Evolutionary conservation across 2,888 invertebrate genomes (phyloP), one percentile per base, ranked within the genome.

Genomic region (Platyscelio sp.): DNA sequence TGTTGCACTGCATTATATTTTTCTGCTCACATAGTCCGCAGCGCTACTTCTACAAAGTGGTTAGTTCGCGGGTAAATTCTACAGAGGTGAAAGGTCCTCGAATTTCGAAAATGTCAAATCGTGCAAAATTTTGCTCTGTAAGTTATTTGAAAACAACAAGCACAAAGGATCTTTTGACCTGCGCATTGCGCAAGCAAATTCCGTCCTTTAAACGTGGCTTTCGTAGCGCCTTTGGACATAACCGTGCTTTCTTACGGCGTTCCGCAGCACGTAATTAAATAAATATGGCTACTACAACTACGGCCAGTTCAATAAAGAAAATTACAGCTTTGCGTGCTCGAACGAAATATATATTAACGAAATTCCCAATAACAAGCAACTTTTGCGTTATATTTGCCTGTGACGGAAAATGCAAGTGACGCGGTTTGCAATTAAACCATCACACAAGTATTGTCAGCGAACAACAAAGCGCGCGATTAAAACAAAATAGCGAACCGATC

Each of bases 91-190:
- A 24, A 40, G n/a, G 9, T 18, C 29, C 68, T 65, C 20, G 40
- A 33, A 51, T 61, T 43, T 24, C 70, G 51, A 71, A 65, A 70
- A 71, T 24, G 20, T 33, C 54, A 68, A 77, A 71, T 60, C 70
- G 33, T 51, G 40, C 46, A 20, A 65, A 77, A 72, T 78, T 71
- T 65, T 61, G 40, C 43, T 15, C 40, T 60, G 33, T 51, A 38
- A 74, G 72, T 74, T 77, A 85, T 63, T 78, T 40, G 78, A 78
- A 81, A 77, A 63, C 70, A 80, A 77, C 80, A 49, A 71, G 75
- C 15, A 79, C 81, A 86, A 86, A 84, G 81, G 82, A 71, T 60
- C 86, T 71, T 68, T 75, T 76, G 79, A 79, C 60, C 77, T 46
- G 68, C 49, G 56, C 20, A 61, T 75, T 46, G 68, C 49, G 56